Conservation (phyloP, 2,888 invertebrate genomes). For the Gnatocerus cornutus region DNA sequence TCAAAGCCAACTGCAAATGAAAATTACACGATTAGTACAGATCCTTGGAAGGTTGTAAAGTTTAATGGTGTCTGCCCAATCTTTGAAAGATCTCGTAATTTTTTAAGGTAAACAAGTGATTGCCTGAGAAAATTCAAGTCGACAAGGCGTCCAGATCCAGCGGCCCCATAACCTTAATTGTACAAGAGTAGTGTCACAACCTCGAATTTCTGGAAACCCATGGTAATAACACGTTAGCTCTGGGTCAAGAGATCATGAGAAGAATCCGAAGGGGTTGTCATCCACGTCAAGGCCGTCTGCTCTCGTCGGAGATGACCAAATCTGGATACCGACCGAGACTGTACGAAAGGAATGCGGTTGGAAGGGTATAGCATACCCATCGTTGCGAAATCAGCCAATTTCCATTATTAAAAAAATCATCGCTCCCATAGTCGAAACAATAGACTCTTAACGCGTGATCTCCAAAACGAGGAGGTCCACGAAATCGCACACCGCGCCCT, state of each 20-base stretch:
- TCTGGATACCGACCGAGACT: slow-evolving; percentile 50
- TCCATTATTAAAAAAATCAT: slow-evolving; percentile 29
- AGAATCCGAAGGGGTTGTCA: slow-evolving; percentile 53
- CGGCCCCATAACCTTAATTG: not conserved
- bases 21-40: too few species aligned
- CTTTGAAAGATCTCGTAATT: too few species aligned
- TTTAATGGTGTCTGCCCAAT: too few species aligned
- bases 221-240: not conserved
- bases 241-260: slow-evolving; percentile 47
- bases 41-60: too few species aligned
- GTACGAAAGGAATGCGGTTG: slow-evolving; percentile 49
- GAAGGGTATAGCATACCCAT: slow-evolving; percentile 19
- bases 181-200: not conserved
- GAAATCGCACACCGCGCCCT: too few species aligned
- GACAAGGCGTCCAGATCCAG: not conserved
- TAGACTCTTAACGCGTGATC: not conserved
- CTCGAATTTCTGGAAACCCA: slow-evolving; percentile 22
- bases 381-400: slow-evolving; percentile 24
- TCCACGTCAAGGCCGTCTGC: slow-evolving; percentile 60
- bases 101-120: too few species aligned
- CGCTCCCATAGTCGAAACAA: slow-evolving; percentile 1
- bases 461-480: too few species aligned
- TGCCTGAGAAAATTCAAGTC: too few species aligned
- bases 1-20: too few species aligned
- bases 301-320: slow-evolving; percentile 56